Evolutionary conservation across 2,888 invertebrate species (phyloP), one percentile per base, ranked within the genome.

Genomic region (Malthinus seriepunctatus): DNA sequence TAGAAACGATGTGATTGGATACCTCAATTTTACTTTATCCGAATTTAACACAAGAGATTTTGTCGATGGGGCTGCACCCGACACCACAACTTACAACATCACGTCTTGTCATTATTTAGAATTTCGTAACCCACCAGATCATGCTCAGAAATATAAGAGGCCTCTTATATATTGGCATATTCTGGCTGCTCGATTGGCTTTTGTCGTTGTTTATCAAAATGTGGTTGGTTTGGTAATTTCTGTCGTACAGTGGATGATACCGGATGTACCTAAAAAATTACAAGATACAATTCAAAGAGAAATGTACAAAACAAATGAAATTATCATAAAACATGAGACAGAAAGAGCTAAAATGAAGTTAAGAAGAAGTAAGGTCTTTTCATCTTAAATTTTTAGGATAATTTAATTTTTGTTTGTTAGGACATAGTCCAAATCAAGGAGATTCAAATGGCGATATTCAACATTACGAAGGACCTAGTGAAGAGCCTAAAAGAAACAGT

Each of bases 141-240:
- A 78, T 52, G 70, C 71, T 1, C 61, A 77, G 5, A 81, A 80
- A 46, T 88, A 88, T 69, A 84, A 86, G 67, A 77, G 86, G 47
- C 87, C 88, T 1, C 76, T 84, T 55, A 82, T 86, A 49, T 90
- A 87, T 76, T 92, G 90, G 90, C 87, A 88, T 70, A 83, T 91
- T 46, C 76, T 90, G 62, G 88, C 88, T 5, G 88, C 87, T 71
- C 79, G 90, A 59, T 78, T 92, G 51, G 87, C 88, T 1, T 92
- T 92, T 75, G 85, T 92, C 35, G 87, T 91, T 3, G 81, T 89
- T 1, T 91, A 89, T 79, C 89, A 92, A 86, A 92, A 93, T 76
- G 76, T 91, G 9, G 90, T 93, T 32, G 84, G 87, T 38, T 79
- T 90, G 56, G 79, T 90, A 48, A 88, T 90, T 63, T 87, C 88